Base-by-base conservation (phyloP, 2,797 vertebrate species). In the Danio choprae region DNA sequence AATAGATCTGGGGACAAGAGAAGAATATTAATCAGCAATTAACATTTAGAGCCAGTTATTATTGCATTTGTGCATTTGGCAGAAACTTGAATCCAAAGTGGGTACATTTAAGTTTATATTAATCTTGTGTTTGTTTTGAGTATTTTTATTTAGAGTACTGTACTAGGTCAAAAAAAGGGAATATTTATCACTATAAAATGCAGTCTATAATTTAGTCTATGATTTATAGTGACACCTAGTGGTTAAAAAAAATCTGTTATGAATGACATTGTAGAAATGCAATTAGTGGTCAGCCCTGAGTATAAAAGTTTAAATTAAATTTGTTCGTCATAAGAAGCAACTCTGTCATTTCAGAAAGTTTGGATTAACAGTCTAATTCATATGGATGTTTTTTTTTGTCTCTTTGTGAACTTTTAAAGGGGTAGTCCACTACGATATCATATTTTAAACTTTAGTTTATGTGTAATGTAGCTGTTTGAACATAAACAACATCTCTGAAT, bases 1-100 rank as follows among this genome's bases (percentile, higher is more conserved):
- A 97, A 97, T 81, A 99, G 91, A 89, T 95, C 98, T 99, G 90
- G 4, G 64, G 72, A 85, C 62, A 20, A 77, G 74, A 84, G n/a
- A 70, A 55, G 75, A 72, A 53, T 50, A 56, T 48, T 48, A 55
- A 38, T 67, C 20, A 46, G 22, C 13, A 71, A 48, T 64, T 53
- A 43, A 79, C 9, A 71, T 58, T 72, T 18, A 70, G 16, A 40
- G 16, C 9, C 36, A 20, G 16, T 18, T 70, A 70, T 53, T 70
- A 70, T 20, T 13, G 13, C 48, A 53, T 38, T 8, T 40, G 8
- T 70, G 11, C 50, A 70, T 70, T 40, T 55, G n/a, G 68, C 36
- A 55, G 48, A 70, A 2, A 6, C 10, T 70, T 40, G 13, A 18
- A 41, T 55, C 10, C 6, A 41, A 41, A 40, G 6, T 10, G 2